phyloP scores from a whole-genome alignment of 2,113 vertebrate genomes.

The Platysteira castanea region DNA sequence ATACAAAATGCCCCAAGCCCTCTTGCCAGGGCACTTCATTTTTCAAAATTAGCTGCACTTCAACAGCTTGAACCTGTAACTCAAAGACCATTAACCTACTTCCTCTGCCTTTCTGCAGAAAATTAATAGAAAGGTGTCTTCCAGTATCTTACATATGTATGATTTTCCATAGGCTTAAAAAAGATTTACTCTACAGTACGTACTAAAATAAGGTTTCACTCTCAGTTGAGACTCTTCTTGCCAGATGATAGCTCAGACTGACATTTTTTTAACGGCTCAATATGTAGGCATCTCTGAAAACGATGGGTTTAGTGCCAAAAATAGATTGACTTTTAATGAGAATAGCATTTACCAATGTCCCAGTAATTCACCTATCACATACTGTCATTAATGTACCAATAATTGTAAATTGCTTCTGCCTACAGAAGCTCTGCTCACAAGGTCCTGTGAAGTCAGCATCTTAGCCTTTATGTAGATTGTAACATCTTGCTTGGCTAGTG shows the following conservation, averaged over 20 bases:
- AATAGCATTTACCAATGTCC: background rate
- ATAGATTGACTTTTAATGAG: conserved; percentile 56
- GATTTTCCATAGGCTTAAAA: background rate
- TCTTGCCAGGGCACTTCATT: background rate
- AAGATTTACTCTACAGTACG: background rate
- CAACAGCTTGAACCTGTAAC: background rate
- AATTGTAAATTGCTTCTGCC: conserved; percentile 18
- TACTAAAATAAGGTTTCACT: conserved; percentile 44
- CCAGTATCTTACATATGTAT: background rate
- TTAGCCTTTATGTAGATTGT: conserved; percentile 41
- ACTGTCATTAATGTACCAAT: conserved; percentile 35
- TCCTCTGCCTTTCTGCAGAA: background rate
- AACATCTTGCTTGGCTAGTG: conserved; percentile 61
- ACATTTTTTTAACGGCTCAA: background rate
- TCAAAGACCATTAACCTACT: background rate
- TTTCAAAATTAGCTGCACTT: background rate
- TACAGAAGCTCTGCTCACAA: background rate
- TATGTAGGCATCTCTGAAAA: conserved; percentile 40
- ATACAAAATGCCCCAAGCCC: background rate
- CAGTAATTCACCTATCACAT: conserved; percentile 7
- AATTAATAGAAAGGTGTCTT: background rate
- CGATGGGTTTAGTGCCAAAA: conserved; percentile 23
- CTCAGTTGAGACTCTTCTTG: conserved; percentile 10
- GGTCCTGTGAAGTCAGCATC: conserved; percentile 61
- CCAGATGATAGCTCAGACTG: conserved; percentile 16